Evolutionary conservation across 35 echinoderm and acorn worm genomes (phyloP), one percentile per base, ranked within the genome.

Genomic region (Apostichopus parvimensis): DNA sequence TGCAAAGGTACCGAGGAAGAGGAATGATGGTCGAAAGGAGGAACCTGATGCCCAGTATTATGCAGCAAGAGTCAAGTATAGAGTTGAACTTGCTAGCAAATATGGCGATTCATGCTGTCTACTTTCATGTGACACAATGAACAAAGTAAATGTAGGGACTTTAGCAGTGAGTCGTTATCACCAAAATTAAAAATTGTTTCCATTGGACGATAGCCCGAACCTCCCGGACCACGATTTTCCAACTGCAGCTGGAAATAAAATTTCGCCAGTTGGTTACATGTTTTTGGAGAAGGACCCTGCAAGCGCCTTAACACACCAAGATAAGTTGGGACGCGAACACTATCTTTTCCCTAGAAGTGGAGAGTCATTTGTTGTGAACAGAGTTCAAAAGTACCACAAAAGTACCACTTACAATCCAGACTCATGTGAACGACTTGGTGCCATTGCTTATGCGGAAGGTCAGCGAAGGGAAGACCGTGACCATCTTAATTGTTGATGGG

Each of bases 201-300:
- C 73, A 13, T 20, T 64, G 5, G 15, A 91, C 17, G 92, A 96
- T 60, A 58, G 45, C 0, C 92, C 88, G 5, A 93, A 93, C 66
- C 76, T 89, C 23, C 77, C 62, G 5, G 94, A 95, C 65, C 94
- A 95, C 77, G 92, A 95, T 54, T 95, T 95, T 78, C 94, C 94
- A 23, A 26, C 45, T n/a, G 26, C 61, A 52, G 24, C 86, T 22
- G 88, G 92, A 6, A 87, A 93, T 73, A 57, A 91, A 8, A 93
- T 93, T 73, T 90, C 92, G 1, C 60, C 86, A 9, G 59, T 55
- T 66, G 94, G 94, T 28, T 95, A 95, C 86, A 93, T 95, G 94
- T 55, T 54, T 45, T 82, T 82, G 79, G 55, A 54, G 55, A 55
- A 45, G 18, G 52, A 54, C 52, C 18, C 79, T 18, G 79, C 45